Conservation (phyloP, 2,888 invertebrate genomes). For the Oxyteleia sp. region DNA sequence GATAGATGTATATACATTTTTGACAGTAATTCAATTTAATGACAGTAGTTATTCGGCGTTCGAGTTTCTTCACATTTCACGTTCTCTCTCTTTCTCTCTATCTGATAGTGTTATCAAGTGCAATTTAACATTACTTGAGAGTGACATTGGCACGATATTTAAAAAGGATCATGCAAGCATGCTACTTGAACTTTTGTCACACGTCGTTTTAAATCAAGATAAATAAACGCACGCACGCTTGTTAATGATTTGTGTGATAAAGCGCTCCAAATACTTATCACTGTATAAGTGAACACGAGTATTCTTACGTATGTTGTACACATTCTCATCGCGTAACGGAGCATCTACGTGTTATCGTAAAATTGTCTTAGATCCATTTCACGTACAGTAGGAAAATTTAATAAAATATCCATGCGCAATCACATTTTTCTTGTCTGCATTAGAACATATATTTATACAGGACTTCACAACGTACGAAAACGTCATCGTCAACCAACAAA, state of each 20-base stretch:
- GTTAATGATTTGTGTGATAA: slow-evolving; percentile 67
- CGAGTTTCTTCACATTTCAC: slow-evolving; percentile 65
- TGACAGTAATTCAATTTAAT: slow-evolving; percentile 46
- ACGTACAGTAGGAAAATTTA: too few relatives aligned
- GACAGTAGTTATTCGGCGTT: slow-evolving; percentile 64
- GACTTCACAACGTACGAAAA: too few relatives aligned
- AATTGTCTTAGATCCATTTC: too few relatives aligned
- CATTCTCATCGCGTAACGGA: slow-evolving; percentile 34
- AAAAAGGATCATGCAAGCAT: slow-evolving; percentile 69
- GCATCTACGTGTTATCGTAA: too few relatives aligned
- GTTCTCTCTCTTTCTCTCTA: slow-evolving; percentile 72
- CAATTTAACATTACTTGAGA: slow-evolving; percentile 65
- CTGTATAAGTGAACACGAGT: slow-evolving; percentile 60
- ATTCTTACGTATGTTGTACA: slow-evolving; percentile 40
- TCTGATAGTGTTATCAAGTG: slow-evolving; percentile 71
- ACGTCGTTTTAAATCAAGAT: slow-evolving; percentile 46
- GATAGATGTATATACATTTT: slow-evolving; percentile 48
- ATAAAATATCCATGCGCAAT: too few relatives aligned
- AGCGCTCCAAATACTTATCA: slow-evolving; percentile 55
- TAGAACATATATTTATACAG: too few relatives aligned
- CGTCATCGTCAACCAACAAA: too few relatives aligned
- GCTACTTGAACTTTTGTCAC: slow-evolving; percentile 66
- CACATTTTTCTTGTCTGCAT: too few relatives aligned
- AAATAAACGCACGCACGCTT: slow-evolving; percentile 65
- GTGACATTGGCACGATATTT: slow-evolving; percentile 74